Percentiles rank a stretch among this genome's conserved stretches.
These are phyloP conservation scores for Cyrtonyx montezumae DNA, from an alignment of 2,113 vertebrate genomes.

Conservation along the genomic window DNA sequence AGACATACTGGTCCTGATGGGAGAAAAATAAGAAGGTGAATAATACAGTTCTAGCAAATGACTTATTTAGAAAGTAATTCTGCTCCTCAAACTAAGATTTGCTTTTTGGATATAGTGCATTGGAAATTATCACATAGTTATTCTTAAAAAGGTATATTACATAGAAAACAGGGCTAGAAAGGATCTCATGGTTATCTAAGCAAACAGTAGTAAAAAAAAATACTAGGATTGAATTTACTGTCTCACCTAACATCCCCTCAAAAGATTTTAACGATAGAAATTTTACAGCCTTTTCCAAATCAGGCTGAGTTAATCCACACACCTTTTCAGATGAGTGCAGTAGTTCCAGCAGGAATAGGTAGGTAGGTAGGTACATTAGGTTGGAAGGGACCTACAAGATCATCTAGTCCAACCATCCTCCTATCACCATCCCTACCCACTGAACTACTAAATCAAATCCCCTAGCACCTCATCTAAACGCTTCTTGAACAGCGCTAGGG, in stretches of 20 bases:
- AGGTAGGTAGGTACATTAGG: too few relatives aligned
- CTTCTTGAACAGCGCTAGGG: too few relatives aligned
- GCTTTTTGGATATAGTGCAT: not conserved
- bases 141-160: not conserved
- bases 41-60: not conserved
- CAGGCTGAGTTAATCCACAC: not conserved
- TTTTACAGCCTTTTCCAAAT: not conserved
- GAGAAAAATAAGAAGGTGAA: not conserved
- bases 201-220: rapidly evolving
- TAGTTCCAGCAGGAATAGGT: not conserved
- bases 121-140: not conserved
- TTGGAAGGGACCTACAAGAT: too few relatives aligned
- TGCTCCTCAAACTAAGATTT: not conserved
- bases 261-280: not conserved
- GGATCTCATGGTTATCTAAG: not conserved
- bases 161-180: not conserved
- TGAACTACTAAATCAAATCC: too few relatives aligned
- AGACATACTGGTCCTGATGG: constrained; percentile 92
- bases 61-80: not conserved
- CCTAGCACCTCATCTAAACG: too few relatives aligned
- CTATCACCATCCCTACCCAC: too few relatives aligned
- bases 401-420: too few relatives aligned
- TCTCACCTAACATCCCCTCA: not conserved
- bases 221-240: not conserved
- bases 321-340: not conserved